Evolutionary conservation across 1,140 invertebrate species (phyloP), one percentile per base, ranked within the genome.

Genomic region (Temnothorax longispinosus): DNA sequence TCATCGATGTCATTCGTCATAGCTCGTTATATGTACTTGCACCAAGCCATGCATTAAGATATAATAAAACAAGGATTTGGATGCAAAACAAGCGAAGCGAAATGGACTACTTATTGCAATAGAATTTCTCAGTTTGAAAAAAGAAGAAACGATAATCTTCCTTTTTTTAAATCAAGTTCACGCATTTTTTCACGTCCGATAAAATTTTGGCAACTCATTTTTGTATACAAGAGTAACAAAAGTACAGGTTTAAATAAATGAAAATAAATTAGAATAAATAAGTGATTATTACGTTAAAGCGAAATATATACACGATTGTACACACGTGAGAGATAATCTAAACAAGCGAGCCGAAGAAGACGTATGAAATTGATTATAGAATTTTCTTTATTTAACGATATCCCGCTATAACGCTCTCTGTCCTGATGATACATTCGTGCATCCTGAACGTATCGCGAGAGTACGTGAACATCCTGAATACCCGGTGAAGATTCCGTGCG

Each of bases 401-500:
- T 75, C 52, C 89, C 89, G 89, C 87, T 91, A 88, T 85, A 77
- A 82, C 67, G 88, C 60, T 74, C 52, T 50, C 84, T 72, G 44
- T 47, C 74, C 81, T 72, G 85, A 67, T 65, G 71, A 67, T 56
- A 71, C 84, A 60, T 21, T 56, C 69, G 54, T 67, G 60, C 67
- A 74, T 82, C 38, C 80, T 82, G 67, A 82, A 82, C 10, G 65
- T 72, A 56, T 58, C 67, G 27, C 80, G 52, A 47, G 50, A 60
- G 41, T 75, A 62, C 58, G 58, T 18, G 89, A 38, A 56, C 62
- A 87, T 91, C 80, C 88, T 90, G 86, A 88, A 88, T 75, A 69
- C 50, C 78, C 87, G 87, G 71, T 86, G 89, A 91, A 91, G 89
- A 87, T 82, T 87, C 60, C 87, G 77, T 76, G 89, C 88, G 64